Base-by-base conservation (phyloP, 1,140 invertebrate species). In the Solenopsis invicta region DNA sequence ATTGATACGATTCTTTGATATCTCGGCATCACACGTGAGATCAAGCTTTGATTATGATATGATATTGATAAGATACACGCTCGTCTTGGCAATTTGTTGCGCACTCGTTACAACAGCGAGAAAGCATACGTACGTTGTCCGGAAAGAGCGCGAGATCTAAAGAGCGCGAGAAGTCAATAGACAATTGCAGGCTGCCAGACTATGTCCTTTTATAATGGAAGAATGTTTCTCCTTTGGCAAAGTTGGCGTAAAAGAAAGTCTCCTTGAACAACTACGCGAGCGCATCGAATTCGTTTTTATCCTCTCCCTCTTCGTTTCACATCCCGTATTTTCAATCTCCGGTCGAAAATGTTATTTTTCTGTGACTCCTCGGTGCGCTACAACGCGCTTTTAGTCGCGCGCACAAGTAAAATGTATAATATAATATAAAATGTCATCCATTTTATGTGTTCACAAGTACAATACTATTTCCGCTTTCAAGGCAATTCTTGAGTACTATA, bases 301-400 rank as follows among this genome's bases (percentile, higher is more conserved):
- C 56, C 45, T 18, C 13, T 24, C n/a, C 66, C 24, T 37, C 21
- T 64, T 24, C 18, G 1, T 48, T 48, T n/a, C 4, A 29, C 13
- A 16, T 13, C 37, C 24, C 37, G 45, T 86, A 78, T 66, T 86
- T 86, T 86, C 75, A 86, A 86, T 86, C 84, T 78, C 62, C 74
- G 74, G 75, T 84, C 54, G 69, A 84, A 80, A 84, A 84, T 84
- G 41, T 74, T 84, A 84, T 84, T 75, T 84, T 61, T 75, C 80
- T 75, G 41, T 34, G 80, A 75, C n/a, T 84, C 37, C 54, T 75
- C 54, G 54, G 45, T 41, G 24, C 54, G 54, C 18, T 75, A 21
- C 67, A 37, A 45, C 69, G 80, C 24, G 80, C n/a, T 84, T 82
- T 75, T 61, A 61, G 80, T n/a, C n/a, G 62, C 45, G 56, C 37